These are phyloP conservation scores for Formica selysi DNA, from an alignment of 1,140 invertebrate species.

Conservation along the genomic window DNA sequence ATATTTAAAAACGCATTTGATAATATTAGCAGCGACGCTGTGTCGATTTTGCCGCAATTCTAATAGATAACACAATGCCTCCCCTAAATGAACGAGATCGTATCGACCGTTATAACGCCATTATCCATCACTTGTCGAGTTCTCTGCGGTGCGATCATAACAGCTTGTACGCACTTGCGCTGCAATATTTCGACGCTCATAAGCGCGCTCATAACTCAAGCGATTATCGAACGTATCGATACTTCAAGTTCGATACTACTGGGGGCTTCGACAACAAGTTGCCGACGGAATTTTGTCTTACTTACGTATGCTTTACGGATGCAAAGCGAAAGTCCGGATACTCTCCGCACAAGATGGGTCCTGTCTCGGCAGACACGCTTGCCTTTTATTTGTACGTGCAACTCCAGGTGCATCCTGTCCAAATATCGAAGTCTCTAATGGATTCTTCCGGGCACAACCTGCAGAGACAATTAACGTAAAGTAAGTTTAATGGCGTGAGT, in stretches of 20 bases:
- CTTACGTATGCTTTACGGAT: background rate
- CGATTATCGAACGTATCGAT: conserved; percentile 46
- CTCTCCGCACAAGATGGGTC: background rate
- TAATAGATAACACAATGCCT: conserved; percentile 30
- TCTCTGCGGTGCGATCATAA: background rate
- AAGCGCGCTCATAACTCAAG: conserved; percentile 28
- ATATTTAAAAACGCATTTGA: conserved; percentile 53
- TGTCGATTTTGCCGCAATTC: background rate
- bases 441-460: background rate
- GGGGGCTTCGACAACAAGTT: background rate
- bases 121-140: conserved; percentile 42
- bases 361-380: background rate
- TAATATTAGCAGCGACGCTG: conserved; percentile 18
- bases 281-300: conserved; percentile 3
- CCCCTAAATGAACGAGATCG: conserved; percentile 47
- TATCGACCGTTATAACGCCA: conserved; percentile 49
- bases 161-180: conserved; percentile 8
- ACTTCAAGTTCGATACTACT: conserved; percentile 10
- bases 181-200: conserved; percentile 26
- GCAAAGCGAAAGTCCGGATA: too few relatives aligned
- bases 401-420: background rate
- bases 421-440: conserved; percentile 17
- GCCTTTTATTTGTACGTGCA: background rate
- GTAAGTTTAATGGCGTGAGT: conserved; percentile 37
- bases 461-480: conserved; percentile 51